Base-by-base conservation (phyloP, 2,797 vertebrate genomes). In the Poecilia picta region DNA sequence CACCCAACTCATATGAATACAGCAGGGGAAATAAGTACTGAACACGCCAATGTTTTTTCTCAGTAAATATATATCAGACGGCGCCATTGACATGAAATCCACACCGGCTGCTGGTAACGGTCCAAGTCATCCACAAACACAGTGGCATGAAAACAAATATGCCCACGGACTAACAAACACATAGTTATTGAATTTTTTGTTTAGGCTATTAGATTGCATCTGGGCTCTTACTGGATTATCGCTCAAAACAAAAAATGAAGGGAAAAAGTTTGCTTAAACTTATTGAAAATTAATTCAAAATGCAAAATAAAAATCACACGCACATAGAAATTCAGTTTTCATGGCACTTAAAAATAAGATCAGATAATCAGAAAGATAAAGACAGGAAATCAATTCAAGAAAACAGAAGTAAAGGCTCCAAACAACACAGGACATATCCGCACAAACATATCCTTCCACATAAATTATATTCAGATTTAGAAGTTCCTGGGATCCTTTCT, bases 1-100 rank as follows among this genome's bases (percentile, higher is more conserved):
- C 81, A 85, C 78, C 87, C 87, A 90, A 90, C 87, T 90, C 88
- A 88, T 88, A 85, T 86, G 82, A 87, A 45, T 45, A 70, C 23
- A 45, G 66, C 66, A 0, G 66, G 66, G 66, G 43, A 70, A 70
- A 70, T 70, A 70, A 70, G 66, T 70, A 70, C 25, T n/a, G 39
- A 70, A 70, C 41, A 45, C 12, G 25, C 3, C 41, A 70, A 70
- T 15, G 23, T 70, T 70, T 70, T 53, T 70, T 45, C 23, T 70
- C 23, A 43, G 41, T 43, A 70, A 70, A 70, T 70, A n/a, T 45
- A 70, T n/a, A 70, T 70, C 41, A n/a, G 11, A 70, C 43, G 41
- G 23, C 0, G 66, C 23, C 6, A 15, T 7, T 70, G 66, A 45
- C 25, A 70, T 15, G 66, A 41, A 68, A 68, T 68, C 23, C 20